Conservation (phyloP, 2,113 vertebrate genomes). For the Dicrurus megarhynchus region DNA sequence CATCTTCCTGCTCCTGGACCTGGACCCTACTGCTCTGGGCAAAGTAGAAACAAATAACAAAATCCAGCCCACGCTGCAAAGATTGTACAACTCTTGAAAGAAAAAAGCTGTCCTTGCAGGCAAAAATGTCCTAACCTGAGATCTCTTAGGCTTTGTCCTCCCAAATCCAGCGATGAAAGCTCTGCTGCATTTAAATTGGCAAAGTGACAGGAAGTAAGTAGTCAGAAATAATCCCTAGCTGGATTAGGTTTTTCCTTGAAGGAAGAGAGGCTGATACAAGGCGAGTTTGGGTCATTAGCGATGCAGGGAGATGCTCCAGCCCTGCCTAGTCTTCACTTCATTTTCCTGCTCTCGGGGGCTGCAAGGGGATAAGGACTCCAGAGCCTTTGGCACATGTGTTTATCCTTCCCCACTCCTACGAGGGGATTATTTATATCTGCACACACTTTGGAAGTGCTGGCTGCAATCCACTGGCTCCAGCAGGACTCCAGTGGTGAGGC, state of each 20-base stretch:
- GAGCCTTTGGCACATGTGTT: not conserved
- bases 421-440: slow-evolving; percentile 46
- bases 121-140: not conserved
- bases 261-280: not conserved
- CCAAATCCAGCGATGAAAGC: slow-evolving; percentile 20
- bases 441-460: not conserved
- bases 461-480: not conserved
- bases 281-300: not conserved
- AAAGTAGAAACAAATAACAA: not conserved
- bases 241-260: slow-evolving; percentile 56
- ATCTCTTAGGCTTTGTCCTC: slow-evolving; percentile 34
- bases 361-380: not conserved
- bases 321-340: not conserved
- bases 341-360: not conserved
- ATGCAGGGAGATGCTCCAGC: not conserved
- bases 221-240: slow-evolving; percentile 55
- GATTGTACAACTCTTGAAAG: not conserved
- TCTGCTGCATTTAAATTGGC: slow-evolving; percentile 41
- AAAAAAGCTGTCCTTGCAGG: not conserved
- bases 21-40: not conserved
- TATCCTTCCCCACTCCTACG: slow-evolving; percentile 18
- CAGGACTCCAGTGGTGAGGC: not conserved
- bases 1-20: not conserved
- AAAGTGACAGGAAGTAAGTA: slow-evolving; percentile 31
- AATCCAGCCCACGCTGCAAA: not conserved